Base-by-base conservation (phyloP, 2,888 invertebrate species). In the Synanthedon andrenaeformis region DNA sequence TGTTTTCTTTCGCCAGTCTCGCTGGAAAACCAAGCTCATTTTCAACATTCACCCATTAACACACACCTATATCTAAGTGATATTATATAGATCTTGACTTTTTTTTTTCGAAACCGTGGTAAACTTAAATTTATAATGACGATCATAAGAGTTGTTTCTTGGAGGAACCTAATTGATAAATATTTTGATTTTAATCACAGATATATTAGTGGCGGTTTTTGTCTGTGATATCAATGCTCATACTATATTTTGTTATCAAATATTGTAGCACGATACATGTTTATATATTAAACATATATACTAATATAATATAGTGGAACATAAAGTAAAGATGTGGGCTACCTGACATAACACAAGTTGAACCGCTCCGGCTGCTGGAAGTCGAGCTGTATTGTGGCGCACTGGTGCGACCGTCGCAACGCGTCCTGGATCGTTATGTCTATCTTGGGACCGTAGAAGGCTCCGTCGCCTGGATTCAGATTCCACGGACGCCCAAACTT, bases 361-460 rank as follows among this genome's bases (percentile, higher is more conserved):
- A 98, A 98, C 63, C 96, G 82, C 72, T 96, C 93, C 0, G 99
- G 99, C 62, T 99, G 88, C 74, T 99, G 98, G 89, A 99, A 99
- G 88, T 99, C 99, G 49, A 99, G 88, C 77, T 99, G 99, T 67
- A 99, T 96, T 51, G 99, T 99, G 56, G 98, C 99, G 77, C 98
- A 98, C 75, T 99, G 99, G 83, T 96, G 94, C 0, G 93, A 89
- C 52, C 99, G 89, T 61, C 92, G 91, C 56, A 99, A 81, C 0
- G 99, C 99, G 81, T 99, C 99, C 77, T 89, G 92, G 59, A 99
- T 96, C 0, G 96, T 97, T 74, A 99, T 98, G 82, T 99, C 99
- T 63, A 99, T 98, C 89, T 99, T 99, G 0, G 99, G 99, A 0
- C 99, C 99, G 83, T 99, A 99, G 88, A 99, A 99, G 0, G 99